Percentiles rank a stretch among this genome's conserved stretches.
These are phyloP conservation scores for Puntigrus tetrazona DNA, from an alignment of 2,113 vertebrate species.

Conservation along the genomic window DNA sequence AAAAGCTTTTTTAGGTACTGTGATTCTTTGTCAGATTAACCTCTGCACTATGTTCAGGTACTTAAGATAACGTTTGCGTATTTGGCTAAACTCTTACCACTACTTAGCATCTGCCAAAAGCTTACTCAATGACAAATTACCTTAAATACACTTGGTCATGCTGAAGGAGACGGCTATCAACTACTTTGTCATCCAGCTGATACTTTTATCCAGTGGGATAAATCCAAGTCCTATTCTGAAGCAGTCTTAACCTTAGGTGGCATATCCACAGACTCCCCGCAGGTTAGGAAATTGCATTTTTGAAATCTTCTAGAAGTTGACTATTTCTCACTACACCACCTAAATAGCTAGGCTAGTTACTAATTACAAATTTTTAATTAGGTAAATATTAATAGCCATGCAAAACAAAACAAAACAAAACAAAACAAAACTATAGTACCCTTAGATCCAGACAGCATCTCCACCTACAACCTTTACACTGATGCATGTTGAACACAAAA, in stretches of 20 bases:
- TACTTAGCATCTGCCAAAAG: slow-evolving; percentile 11
- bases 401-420: too few relatives aligned
- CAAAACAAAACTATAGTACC: too few relatives aligned
- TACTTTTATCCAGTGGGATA: background rate
- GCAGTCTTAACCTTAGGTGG: background rate
- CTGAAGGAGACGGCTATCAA: background rate
- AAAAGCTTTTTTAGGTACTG: background rate
- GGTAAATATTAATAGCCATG: background rate
- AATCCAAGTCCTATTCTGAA: background rate
- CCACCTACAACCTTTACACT: too few relatives aligned
- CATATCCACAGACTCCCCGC: background rate
- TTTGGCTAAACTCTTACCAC: background rate
- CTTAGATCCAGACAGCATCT: too few relatives aligned
- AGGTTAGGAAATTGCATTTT: background rate
- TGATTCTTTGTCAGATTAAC: slow-evolving; percentile 7
- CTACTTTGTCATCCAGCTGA: background rate
- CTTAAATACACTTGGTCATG: background rate
- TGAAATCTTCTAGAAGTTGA: background rate
- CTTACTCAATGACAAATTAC: slow-evolving; percentile 3
- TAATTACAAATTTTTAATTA: background rate
- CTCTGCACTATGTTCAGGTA: background rate
- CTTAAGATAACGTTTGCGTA: background rate
- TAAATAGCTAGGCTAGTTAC: background rate
- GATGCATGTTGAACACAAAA: too few relatives aligned
- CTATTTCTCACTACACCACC: background rate